Evolutionary conservation across 2,888 invertebrate genomes (phyloP).

Genomic region (Epinotia bilunana): DNA sequence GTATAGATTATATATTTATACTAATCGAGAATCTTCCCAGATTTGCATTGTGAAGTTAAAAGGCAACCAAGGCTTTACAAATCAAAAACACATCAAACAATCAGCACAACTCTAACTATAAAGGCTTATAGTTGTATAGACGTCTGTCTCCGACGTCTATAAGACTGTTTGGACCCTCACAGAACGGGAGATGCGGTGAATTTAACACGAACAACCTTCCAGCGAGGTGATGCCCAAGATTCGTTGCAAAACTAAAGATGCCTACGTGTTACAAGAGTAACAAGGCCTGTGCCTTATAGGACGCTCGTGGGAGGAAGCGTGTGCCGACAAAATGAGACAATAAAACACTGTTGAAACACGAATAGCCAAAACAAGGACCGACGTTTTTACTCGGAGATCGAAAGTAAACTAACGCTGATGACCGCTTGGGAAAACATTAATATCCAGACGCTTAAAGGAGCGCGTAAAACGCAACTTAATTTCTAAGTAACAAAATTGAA

Average conservation of each 20-base stretch:
- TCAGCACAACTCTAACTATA: conserved; percentile 51
- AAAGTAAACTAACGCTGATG: conserved; percentile 28
- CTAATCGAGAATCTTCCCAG: not conserved
- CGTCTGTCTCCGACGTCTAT: not conserved
- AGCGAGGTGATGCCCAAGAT: conserved; percentile 59
- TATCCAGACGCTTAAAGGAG: conserved; percentile 1
- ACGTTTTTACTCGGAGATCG: conserved; percentile 15
- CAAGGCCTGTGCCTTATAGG: conserved; percentile 75
- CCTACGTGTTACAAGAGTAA: conserved; percentile 65
- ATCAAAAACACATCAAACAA: conserved; percentile 70
- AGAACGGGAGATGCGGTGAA: conserved; percentile 60
- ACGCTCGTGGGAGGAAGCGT: conserved; percentile 74
- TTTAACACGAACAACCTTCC: conserved; percentile 62
- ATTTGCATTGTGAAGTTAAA: conserved; percentile 33
- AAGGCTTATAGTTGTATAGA: not conserved
- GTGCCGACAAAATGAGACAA: conserved; percentile 52
- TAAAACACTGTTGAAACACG: conserved; percentile 42
- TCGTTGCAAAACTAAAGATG: conserved; percentile 63
- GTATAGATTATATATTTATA: no score
- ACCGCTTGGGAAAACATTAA: conserved; percentile 7
- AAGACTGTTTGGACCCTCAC: not conserved
- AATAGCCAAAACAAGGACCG: conserved; percentile 42
- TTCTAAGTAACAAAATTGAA: conserved; percentile 26
- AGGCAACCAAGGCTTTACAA: conserved; percentile 58
- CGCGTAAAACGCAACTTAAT: conserved; percentile 6